These are phyloP conservation scores for Bombus consobrinus DNA, from an alignment of 1,140 invertebrate species.

Conservation along the genomic window DNA sequence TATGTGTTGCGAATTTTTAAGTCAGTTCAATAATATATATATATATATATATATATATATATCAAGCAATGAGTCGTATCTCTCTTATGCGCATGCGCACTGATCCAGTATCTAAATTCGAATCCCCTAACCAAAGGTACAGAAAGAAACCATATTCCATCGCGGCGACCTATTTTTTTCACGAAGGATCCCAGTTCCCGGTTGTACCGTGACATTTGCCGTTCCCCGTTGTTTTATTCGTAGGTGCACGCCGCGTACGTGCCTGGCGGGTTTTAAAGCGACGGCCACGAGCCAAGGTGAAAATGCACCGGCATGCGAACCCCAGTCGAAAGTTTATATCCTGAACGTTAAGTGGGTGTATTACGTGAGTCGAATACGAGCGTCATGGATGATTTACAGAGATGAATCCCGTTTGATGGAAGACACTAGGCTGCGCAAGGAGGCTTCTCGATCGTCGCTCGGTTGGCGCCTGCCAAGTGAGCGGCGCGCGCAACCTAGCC, in stretches of 20 bases:
- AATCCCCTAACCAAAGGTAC: not conserved
- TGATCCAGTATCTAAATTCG: not conserved
- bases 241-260: constrained; percentile 29
- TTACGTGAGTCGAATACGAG: constrained; percentile 50
- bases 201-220: not conserved
- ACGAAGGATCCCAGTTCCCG: not conserved
- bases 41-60: too few species aligned
- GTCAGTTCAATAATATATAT: too few species aligned
- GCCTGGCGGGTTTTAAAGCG: constrained; percentile 27
- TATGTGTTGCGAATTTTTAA: not conserved
- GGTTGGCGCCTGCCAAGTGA: constrained; percentile 41
- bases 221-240: constrained; percentile 25
- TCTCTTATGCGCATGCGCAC: too few species aligned
- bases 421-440: not conserved
- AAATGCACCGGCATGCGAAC: constrained; percentile 50
- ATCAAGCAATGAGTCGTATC: too few species aligned
- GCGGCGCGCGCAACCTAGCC: constrained; percentile 8
- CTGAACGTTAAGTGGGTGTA: constrained; percentile 23
- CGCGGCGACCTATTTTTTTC: constrained; percentile 3
- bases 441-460: constrained; percentile 5
- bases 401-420: constrained; percentile 59
- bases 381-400: constrained; percentile 52
- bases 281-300: constrained; percentile 52
- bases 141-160: not conserved
- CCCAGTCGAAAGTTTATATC: constrained; percentile 39